Conservation (phyloP, 2,797 vertebrate genomes). For the Epinephelus malabaricus region DNA sequence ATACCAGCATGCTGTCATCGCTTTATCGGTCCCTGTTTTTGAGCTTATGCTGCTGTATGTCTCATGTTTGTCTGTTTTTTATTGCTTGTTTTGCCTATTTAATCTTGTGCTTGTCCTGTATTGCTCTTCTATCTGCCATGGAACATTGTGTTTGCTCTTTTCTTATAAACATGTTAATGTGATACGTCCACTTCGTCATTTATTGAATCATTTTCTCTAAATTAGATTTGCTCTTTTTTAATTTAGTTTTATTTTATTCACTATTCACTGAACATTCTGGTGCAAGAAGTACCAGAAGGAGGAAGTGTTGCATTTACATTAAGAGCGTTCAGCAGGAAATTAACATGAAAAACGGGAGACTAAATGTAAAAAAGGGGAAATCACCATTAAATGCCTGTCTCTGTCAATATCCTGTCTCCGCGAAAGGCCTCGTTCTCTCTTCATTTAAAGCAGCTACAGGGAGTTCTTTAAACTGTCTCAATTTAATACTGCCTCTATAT, state of each 20-base stretch:
- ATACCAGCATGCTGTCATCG: constrained; percentile 2
- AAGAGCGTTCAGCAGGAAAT: constrained; percentile 7
- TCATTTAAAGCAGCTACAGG: background rate
- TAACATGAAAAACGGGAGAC: background rate
- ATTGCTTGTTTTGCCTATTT: constrained; percentile 19
- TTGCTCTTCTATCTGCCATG: background rate
- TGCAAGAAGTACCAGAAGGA: background rate
- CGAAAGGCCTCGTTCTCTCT: background rate
- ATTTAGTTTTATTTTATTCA: background rate
- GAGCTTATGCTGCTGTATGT: background rate
- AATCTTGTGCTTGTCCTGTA: constrained; percentile 14
- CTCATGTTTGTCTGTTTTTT: background rate
- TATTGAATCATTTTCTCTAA: background rate
- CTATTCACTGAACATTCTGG: background rate
- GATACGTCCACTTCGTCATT: constrained; percentile 16
- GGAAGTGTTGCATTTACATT: constrained; percentile 2
- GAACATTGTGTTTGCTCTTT: background rate
- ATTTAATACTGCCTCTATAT: too few species aligned
- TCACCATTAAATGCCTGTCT: constrained; percentile 1
- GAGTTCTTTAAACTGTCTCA: too few species aligned
- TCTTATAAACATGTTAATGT: constrained; percentile 7
- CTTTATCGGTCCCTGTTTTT: constrained; percentile 12
- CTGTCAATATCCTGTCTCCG: background rate
- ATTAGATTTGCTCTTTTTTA: constrained; percentile 9
- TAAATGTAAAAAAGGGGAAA: background rate